Evolutionary conservation across 2,888 invertebrate genomes (phyloP).

Genomic region (Mantis religiosa): DNA sequence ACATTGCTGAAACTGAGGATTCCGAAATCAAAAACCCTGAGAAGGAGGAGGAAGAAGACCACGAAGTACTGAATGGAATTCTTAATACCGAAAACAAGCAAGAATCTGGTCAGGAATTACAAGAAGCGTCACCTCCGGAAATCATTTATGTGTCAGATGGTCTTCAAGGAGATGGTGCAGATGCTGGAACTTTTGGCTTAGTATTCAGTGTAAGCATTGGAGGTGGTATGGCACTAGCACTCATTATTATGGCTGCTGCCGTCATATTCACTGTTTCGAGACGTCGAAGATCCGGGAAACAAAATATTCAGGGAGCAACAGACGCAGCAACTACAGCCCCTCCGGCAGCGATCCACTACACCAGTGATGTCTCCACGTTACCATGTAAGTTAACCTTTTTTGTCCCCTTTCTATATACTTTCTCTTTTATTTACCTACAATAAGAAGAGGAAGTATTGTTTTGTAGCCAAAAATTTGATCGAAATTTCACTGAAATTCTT

Average conservation of each 20-base stretch:
- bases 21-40: background rate
- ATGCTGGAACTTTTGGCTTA: background rate
- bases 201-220: conserved; percentile 9
- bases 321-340: background rate
- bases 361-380: background rate
- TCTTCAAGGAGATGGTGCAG: background rate
- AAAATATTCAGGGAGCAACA: background rate
- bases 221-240: conserved; percentile 7
- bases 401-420: no score
- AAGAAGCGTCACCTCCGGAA: background rate
- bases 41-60: background rate
- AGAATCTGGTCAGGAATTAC: background rate
- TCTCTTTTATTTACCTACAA: no score
- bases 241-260: conserved; percentile 10
- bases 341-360: background rate
- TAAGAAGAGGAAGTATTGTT: no score
- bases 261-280: background rate
- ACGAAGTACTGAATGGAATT: background rate
- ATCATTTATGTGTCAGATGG: background rate
- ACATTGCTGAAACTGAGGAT: background rate
- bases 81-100: background rate
- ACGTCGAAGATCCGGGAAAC: background rate
- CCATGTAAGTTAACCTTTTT: background rate
- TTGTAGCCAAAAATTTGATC: no score
- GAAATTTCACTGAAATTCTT: no score